Percentiles rank a stretch among this genome's conserved stretches.
Evolutionary conservation across 2,797 vertebrate genomes (phyloP).

Genomic region (Hydrocynus forskahlii): DNA sequence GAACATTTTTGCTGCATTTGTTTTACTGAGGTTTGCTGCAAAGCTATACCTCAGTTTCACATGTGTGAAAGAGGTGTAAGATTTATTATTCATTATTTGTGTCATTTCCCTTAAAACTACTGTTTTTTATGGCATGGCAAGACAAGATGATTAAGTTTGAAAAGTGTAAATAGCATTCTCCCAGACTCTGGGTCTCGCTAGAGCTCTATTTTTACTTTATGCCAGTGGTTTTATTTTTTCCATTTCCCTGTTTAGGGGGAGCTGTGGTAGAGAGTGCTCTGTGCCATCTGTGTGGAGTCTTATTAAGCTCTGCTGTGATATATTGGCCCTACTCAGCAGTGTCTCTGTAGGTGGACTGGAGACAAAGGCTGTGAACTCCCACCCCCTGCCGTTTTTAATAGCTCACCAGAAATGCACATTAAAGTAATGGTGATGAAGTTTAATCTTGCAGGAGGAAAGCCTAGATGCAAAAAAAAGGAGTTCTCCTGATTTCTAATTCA

Average conservation of each 20-base stretch:
- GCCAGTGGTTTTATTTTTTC: background rate
- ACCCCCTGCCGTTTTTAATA: slow-evolving; percentile 77
- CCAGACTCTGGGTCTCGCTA: background rate
- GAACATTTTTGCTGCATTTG: no score
- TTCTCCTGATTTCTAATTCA: background rate
- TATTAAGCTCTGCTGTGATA: slow-evolving; percentile 75
- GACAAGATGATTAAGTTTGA: background rate
- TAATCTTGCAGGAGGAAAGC: slow-evolving; percentile 49
- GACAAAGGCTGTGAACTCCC: slow-evolving; percentile 67
- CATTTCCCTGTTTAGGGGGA: background rate
- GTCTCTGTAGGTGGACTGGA: slow-evolving; percentile 64
- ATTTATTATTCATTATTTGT: background rate
- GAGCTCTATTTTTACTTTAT: background rate
- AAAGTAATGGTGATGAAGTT: slow-evolving; percentile 50
- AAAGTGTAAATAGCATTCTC: background rate
- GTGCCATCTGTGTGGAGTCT: slow-evolving; percentile 60
- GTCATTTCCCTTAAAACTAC: background rate
- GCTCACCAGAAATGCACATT: slow-evolving; percentile 65
- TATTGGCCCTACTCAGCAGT: slow-evolving; percentile 74
- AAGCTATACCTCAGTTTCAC: background rate
- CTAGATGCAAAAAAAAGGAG: slow-evolving; percentile 45
- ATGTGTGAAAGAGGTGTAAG: background rate
- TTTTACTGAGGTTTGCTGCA: background rate
- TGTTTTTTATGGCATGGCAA: background rate
- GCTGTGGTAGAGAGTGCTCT: slow-evolving; percentile 3